Evolutionary conservation across 2,888 invertebrate species (phyloP).

Genomic region (Griposia aprilina): DNA sequence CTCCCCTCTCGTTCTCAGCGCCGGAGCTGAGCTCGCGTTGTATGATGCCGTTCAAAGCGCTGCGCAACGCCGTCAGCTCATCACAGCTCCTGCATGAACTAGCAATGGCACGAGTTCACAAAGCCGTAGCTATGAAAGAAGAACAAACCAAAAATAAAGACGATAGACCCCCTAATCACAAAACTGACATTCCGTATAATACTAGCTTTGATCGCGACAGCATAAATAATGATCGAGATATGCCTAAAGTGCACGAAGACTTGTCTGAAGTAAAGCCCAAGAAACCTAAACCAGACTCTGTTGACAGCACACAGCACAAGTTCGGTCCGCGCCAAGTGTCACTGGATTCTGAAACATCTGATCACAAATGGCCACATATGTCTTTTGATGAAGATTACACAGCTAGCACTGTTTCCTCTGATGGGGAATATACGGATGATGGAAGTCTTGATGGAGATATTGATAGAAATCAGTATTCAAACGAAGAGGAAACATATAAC

Average conservation of each 20-base stretch:
- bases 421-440: slow-evolving; percentile 86
- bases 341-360: slow-evolving; percentile 78
- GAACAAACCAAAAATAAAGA: slow-evolving; percentile 87
- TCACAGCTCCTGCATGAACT: slow-evolving; percentile 95
- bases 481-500: slow-evolving; percentile 93
- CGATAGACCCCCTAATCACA: slow-evolving; percentile 70
- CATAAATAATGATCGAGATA: slow-evolving; percentile 62
- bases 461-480: slow-evolving; percentile 80
- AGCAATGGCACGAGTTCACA: slow-evolving; percentile 95
- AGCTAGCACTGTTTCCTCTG: slow-evolving; percentile 91
- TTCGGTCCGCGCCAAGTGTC: slow-evolving; percentile 76
- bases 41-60: slow-evolving; percentile 89
- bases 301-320: slow-evolving; percentile 78
- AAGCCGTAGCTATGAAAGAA: slow-evolving; percentile 94
- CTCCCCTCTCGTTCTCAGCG: slow-evolving; percentile 95
- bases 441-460: slow-evolving; percentile 83
- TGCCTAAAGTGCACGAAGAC: slow-evolving; percentile 58
- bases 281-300: slow-evolving; percentile 80
- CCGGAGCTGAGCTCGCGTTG: slow-evolving; percentile 92
- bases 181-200: slow-evolving; percentile 83
- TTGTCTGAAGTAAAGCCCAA: slow-evolving; percentile 60
- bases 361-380: slow-evolving; percentile 87
- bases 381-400: slow-evolving; percentile 92
- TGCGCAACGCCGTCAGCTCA: slow-evolving; percentile 94
- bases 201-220: slow-evolving; percentile 67